Percentiles rank a stretch among this genome's conserved stretches.
These are phyloP conservation scores for Grantiella picta DNA, from an alignment of 2,113 vertebrate species.

Conservation along the genomic window DNA sequence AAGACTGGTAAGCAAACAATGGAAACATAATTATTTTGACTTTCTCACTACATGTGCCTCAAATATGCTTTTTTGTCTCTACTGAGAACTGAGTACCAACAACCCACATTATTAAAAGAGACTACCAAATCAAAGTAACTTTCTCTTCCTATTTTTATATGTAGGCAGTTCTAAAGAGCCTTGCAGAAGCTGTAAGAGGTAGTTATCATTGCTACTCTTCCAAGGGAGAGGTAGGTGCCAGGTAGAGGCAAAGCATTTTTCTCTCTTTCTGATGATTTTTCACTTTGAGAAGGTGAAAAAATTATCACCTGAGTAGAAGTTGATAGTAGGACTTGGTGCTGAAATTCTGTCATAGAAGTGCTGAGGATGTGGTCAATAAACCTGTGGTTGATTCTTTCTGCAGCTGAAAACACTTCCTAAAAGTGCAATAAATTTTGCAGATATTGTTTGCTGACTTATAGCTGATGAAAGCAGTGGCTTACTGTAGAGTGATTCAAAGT, in stretches of 20 bases:
- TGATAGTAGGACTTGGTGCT: neutral
- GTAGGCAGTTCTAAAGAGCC: slow-evolving; percentile 68
- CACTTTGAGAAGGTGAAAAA: neutral
- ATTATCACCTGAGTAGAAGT: neutral
- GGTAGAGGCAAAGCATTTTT: neutral
- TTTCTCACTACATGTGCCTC: neutral
- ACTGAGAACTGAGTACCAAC: neutral
- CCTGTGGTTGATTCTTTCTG: neutral
- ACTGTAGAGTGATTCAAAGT: neutral
- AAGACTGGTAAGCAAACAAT: neutral
- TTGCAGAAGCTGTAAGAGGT: slow-evolving; percentile 67
- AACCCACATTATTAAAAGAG: neutral
- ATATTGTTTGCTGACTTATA: neutral
- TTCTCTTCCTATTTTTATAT: neutral
- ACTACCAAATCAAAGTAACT: neutral
- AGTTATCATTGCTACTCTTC: slow-evolving; percentile 75
- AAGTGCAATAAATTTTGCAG: neutral
- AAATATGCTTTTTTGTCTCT: neutral
- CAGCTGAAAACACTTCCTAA: neutral
- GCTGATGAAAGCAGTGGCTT: neutral
- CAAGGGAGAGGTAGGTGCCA: slow-evolving; percentile 65
- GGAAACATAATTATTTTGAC: neutral
- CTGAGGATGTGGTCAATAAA: neutral
- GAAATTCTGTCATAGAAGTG: neutral
- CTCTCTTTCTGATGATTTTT: neutral